Base-by-base conservation (phyloP, 2,113 vertebrate genomes). In the Barbus barbus region DNA sequence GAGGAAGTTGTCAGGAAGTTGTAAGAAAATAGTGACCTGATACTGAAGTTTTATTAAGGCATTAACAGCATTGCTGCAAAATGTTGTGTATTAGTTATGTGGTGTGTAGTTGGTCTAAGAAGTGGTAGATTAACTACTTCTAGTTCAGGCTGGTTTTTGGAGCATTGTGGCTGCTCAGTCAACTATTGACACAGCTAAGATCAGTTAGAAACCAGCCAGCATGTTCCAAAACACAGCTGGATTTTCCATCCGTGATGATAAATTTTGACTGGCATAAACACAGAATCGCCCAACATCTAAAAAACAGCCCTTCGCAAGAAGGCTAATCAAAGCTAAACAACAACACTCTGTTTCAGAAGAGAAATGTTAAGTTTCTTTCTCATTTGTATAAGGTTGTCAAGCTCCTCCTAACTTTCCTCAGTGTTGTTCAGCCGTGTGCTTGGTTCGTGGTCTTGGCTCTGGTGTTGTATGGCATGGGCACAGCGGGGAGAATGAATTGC, bases 401-500 rank as follows among this genome's bases (percentile, higher is more conserved):
- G 77, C 53, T 16, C 36, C 36, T 78, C 36, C 36, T 44, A 22
- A 60, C 53, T 79, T 81, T 67, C 78, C 28, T 46, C 79, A 26
- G 2, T 33, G 44, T 41, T 67, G 60, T 41, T 51, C 26, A 44
- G 56, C 36, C 36, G 9, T 69, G 63, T 51, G 44, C 36, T 71
- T 53, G 46, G 7, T 69, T 22, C 28, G 65, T 36, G 48, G 63
- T 71, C 44, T 69, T 82, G 63, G 65, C 65, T 71, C 79, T n/a
- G 44, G 65, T 82, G 44, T 80, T 65, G 78, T 65, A 31, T 78
- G 24, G 77, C 24, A 48, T 31, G 18, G 26, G 11, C 41, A 48
- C 61, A 48, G 78, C 61, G 1, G 78, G 58, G 14, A 48, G 60
- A 80, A 80, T 63, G 60, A 80, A 80, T 80, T 44, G 58, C 78